A percentile compares a stretch with the other conserved stretches of the same genome.
phyloP scores from a whole-genome alignment of 35 echinoderm and acorn worm species.

The Lytechinus pictus region DNA sequence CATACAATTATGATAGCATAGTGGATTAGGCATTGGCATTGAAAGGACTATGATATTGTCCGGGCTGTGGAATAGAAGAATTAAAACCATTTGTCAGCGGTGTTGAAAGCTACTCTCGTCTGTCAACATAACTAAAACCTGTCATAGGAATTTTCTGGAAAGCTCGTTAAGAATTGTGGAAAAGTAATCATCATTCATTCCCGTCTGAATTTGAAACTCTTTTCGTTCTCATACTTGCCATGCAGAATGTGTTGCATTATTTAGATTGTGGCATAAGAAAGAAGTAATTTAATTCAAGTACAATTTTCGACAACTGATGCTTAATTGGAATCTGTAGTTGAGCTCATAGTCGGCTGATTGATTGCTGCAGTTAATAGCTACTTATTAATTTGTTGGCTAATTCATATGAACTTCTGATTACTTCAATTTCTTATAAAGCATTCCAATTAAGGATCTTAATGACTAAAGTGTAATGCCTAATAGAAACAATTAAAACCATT shows the following conservation, averaged over 20 bases:
- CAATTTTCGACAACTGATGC: background rate
- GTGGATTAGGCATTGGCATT: background rate
- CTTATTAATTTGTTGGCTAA: background rate
- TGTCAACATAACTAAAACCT: background rate
- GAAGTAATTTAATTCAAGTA: background rate
- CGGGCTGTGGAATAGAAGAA: background rate
- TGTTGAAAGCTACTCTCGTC: background rate
- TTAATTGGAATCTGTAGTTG: background rate
- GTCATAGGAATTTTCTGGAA: background rate
- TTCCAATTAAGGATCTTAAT: background rate
- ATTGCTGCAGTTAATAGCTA: constrained; percentile 18
- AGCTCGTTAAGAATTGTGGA: background rate
- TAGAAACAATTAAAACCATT: background rate
- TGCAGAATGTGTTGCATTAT: background rate
- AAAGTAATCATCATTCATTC: constrained; percentile 20
- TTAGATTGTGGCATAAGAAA: background rate
- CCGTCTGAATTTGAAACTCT: background rate
- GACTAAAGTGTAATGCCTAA: background rate
- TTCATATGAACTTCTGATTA: background rate
- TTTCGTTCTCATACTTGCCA: background rate
- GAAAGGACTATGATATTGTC: background rate
- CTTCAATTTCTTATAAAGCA: background rate
- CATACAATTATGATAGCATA: background rate
- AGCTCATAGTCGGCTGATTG: background rate
- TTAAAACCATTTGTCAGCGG: background rate